Evolutionary conservation across 2,113 vertebrate genomes (phyloP), one percentile per base, ranked within the genome.

Genomic region (Athene cunicularia): DNA sequence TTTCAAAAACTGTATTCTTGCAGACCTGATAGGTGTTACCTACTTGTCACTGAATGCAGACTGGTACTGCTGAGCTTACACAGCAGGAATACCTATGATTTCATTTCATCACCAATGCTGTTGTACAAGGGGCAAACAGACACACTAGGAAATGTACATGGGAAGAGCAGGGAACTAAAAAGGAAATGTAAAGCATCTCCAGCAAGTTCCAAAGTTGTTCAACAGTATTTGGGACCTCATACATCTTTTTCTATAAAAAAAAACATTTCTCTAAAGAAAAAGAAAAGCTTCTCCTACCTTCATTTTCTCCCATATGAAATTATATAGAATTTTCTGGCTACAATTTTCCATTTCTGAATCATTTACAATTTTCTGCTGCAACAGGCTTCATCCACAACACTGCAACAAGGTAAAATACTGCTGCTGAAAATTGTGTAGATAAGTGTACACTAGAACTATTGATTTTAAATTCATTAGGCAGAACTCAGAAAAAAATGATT

Each of bases 351-450:
- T 92, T 98, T 97, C 71, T 94, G 80, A 96, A 91, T 95, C 63
- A 95, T 95, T 96, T 97, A 76, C 73, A 95, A 95, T 95, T 95
- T 97, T 96, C 92, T 97, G 95, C 84, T 95, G 94, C 59, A 97
- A 68, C 27, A 94, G 33, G 32, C 47, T 96, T 82, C 83, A 93
- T n/a, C 70, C 56, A 81, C 45, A 82, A 88, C 32, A 43, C 64
- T 93, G 84, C 88, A 97, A 96, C 88, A 97, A 96, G 64, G 70
- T 95, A 96, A 94, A 96, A 93, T 81, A 86, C 22, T 80, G 71
- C 88, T 85, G 66, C 67, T 81, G 93, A 96, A 96, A 96, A 81
- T 41, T 92, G 68, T 89, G 49, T 86, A 93, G 89, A n/a, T 93
- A 96, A 87, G 37, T 81, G 60, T 72, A 58, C 35, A 70, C 53